Evolutionary conservation across 2,797 vertebrate genomes (phyloP).

Genomic region (Sebastes hubbsi): DNA sequence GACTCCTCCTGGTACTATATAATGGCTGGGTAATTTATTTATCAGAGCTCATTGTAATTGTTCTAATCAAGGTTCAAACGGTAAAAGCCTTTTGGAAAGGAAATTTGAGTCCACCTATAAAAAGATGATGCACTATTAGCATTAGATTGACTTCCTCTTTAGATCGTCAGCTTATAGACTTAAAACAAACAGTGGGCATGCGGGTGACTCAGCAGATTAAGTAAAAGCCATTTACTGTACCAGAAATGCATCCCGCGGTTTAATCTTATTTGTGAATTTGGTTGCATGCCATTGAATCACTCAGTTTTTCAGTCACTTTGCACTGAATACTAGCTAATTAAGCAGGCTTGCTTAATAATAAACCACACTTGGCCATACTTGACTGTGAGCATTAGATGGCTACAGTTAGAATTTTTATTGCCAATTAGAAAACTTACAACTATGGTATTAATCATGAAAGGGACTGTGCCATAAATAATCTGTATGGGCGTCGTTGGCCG

Average conservation of each 20-base stretch:
- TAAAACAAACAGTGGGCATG: conserved; percentile 6
- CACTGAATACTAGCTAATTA: background rate
- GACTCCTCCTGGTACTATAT: background rate
- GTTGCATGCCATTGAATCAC: conserved; percentile 4
- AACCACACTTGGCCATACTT: background rate
- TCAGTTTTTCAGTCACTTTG: conserved; percentile 12
- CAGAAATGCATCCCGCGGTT: conserved; percentile 7
- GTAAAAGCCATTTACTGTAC: conserved; percentile 20
- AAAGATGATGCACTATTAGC: conserved; percentile 6
- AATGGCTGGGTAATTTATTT: background rate
- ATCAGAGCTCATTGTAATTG: background rate
- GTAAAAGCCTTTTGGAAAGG: background rate
- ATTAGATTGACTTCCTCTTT: conserved; percentile 3
- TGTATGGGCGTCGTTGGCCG: background rate
- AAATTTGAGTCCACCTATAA: background rate
- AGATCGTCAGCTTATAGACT: background rate
- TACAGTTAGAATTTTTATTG: background rate
- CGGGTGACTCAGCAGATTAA: conserved; percentile 25
- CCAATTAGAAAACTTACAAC: background rate
- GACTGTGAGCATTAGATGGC: background rate
- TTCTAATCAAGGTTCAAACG: background rate
- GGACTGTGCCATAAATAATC: background rate
- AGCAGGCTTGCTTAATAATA: background rate
- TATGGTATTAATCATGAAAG: conserved; percentile 1
- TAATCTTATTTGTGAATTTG: conserved; percentile 21